phyloP scores from a whole-genome alignment of 2,797 vertebrate species.

The Lepilemur ruficaudatus region DNA sequence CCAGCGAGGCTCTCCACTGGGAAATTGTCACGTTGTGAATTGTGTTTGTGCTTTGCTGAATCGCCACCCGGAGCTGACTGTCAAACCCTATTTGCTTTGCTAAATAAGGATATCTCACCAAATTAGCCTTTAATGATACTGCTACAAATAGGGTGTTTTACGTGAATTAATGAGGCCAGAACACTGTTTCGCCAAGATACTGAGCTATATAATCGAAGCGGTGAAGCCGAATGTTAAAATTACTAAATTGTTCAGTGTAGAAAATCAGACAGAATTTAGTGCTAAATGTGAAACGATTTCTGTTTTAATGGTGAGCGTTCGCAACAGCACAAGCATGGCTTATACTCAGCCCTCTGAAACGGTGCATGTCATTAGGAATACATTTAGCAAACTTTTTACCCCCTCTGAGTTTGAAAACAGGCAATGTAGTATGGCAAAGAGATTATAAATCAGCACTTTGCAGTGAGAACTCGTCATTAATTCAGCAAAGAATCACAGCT shows the following conservation, averaged over 20 bases:
- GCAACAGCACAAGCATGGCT: constrained; percentile 40
- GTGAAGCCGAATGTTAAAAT: neutral
- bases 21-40: constrained; percentile 30
- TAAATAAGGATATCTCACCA: constrained; percentile 62
- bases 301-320: constrained; percentile 27
- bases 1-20: neutral
- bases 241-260: neutral
- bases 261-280: constrained; percentile 31
- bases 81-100: constrained; percentile 62
- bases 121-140: constrained; percentile 65
- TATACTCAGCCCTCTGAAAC: neutral
- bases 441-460: constrained; percentile 58
- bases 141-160: constrained; percentile 53
- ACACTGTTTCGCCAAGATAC: neutral
- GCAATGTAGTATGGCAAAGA: neutral
- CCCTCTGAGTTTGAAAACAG: neutral
- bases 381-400: neutral
- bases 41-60: constrained; percentile 47
- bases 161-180: constrained; percentile 49
- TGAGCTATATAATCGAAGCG: neutral
- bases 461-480: constrained; percentile 58
- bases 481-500: constrained; percentile 44
- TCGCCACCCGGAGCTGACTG: constrained; percentile 31
- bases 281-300: neutral
- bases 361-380: constrained; percentile 39